These are phyloP conservation scores for Andrena haemorrhoa DNA, from an alignment of 2,888 invertebrate species.

Conservation along the genomic window DNA sequence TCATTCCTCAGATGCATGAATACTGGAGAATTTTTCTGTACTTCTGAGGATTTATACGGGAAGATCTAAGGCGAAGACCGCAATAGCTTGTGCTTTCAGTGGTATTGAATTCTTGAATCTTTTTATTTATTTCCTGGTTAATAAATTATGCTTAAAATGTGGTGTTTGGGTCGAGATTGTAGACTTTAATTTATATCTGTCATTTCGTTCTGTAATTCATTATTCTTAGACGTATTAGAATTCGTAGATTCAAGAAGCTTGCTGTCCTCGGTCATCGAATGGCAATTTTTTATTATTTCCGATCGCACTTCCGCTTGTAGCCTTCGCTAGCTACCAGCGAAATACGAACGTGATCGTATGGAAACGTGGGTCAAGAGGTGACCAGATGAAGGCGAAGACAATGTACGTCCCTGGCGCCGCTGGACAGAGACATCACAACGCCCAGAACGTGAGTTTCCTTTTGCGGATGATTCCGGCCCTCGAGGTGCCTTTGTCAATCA, in stretches of 20 bases:
- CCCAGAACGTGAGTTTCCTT: conserved; percentile 43
- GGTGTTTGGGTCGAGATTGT: no score
- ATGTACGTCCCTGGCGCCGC: conserved; percentile 62
- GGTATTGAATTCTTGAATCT: no score
- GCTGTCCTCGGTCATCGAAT: background rate
- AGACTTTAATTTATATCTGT: no score
- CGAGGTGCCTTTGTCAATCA: conserved; percentile 67
- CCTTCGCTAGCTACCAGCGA: conserved; percentile 52
- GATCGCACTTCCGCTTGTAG: conserved; percentile 20
- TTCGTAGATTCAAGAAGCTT: background rate
- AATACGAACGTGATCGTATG: conserved; percentile 72
- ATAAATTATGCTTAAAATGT: no score
- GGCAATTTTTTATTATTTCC: background rate
- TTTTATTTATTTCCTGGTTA: no score
- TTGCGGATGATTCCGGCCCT: conserved; percentile 44
- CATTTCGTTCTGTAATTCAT: no score
- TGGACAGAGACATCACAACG: conserved; percentile 74
- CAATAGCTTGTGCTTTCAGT: no score
- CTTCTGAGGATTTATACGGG: no score
- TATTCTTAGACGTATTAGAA: no score
- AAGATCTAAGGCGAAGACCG: no score
- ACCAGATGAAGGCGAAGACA: conserved; percentile 76
- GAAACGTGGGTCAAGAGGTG: conserved; percentile 75
- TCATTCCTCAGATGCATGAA: conserved; percentile 18
- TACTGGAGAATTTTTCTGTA: background rate